Evolutionary conservation across 2,113 vertebrate genomes (phyloP), one percentile per base, ranked within the genome.

Genomic region (Scophthalmus maximus): DNA sequence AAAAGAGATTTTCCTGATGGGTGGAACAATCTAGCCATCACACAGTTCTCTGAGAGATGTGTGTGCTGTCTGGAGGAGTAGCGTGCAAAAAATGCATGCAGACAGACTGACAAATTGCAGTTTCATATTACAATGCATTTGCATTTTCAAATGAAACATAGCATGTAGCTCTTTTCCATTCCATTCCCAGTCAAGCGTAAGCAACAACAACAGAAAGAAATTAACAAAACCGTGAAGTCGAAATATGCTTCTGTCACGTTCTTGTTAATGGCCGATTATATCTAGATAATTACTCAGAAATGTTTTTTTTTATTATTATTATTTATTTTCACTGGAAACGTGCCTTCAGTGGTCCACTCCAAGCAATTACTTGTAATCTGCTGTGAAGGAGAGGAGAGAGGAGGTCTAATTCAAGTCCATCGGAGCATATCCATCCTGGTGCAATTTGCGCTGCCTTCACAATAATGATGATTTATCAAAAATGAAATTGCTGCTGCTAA

Each of bases 391-490:
- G 76, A 90, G 79, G 18, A 82, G 74, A 82, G 79, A 67, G 77
- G 61, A 61, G 71, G 72, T 79, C 82, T 87, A 84, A 89, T 91
- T 87, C 71, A 57, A 89, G 78, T 82, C 81, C 78, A 82, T 72
- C 46, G 22, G 73, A 81, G 79, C 86, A 75, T 77, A 85, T 83
- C 81, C 82, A 79, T 81, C 77, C 68, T 70, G 49, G 42, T 81
- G 80, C 81, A 87, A 86, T 88, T 89, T 87, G 68, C 64, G 26
- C 73, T 78, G 77, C 80, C 81, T 86, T 89, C 79, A 79, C 69
- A 78, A 82, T 89, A 91, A 92, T 87, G 89, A 82, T 83, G 86
- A 90, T 92, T 89, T 87, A 90, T 89, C 66, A 67, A 52, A 46
- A 85, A 83, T 72, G 38, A 30, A 65, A 76, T 73, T 51, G 62